Base-by-base conservation (phyloP, 2,797 vertebrate genomes). In the Cichlasoma orientale region DNA sequence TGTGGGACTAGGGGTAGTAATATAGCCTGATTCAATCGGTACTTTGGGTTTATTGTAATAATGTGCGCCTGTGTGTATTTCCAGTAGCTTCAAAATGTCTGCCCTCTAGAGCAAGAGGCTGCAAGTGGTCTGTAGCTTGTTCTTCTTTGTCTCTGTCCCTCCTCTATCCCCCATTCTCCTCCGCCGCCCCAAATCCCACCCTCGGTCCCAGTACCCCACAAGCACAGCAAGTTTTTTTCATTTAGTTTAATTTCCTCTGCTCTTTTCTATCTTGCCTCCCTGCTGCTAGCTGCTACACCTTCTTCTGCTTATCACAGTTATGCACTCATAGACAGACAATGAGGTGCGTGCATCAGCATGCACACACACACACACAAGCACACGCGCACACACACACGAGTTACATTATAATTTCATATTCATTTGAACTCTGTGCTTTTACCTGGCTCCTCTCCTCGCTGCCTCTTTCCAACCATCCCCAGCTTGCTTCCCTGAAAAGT, bases 31-130 rank as follows among this genome's bases (percentile, higher is more conserved):
- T 23, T 53, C 29, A 9, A 3, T 38, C 38, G 4, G 23, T 23
- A 36, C 10, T 36, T 36, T 36, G 36, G 10, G 36, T 41, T 8
- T 41, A 61, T 38, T 38, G 68, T 71, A 53, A 27, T 70, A 13
- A 55, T 53, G 10, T 80, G 11, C 59, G 16, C 16, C 36, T 74
- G 57, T 71, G 31, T 87, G 75, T 74, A 3, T 70, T 31, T 55
- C 7, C 25, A 53, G 92, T 86, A 86, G 61, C 86, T 94, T 92
- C 61, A 93, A 94, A 74, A 86, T 85, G 4, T 93, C 89, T 7
- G 85, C 90, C 6, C 74, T 12, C 83, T 88, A 94, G 92, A 82
- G 78, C 54, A 91, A 91, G 33, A 94, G 88, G 73, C 90, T 95
- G 75, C 88, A 11, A 41, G 91, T 94, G 47, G 21, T 25, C 10